Evolutionary conservation across 2,113 vertebrate genomes (phyloP).

Genomic region (Symphodus melops): DNA sequence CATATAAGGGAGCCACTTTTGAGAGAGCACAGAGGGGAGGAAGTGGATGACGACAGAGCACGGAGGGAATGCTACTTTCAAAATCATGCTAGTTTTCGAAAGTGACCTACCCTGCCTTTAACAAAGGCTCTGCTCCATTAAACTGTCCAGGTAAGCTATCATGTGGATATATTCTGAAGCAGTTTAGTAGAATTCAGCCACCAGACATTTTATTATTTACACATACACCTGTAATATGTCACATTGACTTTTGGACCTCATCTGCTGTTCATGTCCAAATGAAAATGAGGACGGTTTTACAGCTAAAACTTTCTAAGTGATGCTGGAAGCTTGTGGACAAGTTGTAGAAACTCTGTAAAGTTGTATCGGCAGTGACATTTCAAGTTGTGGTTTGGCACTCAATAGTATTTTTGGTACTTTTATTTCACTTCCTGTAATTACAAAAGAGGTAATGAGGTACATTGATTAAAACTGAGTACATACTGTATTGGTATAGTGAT

Average conservation of each 20-base stretch:
- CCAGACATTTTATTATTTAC: background rate
- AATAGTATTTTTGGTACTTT: too few relatives aligned
- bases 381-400: background rate
- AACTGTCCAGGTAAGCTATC: background rate
- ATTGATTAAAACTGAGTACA: background rate
- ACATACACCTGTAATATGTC: background rate
- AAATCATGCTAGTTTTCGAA: too few relatives aligned
- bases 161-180: background rate
- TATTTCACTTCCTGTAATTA: background rate
- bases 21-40: too few relatives aligned
- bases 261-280: too few relatives aligned
- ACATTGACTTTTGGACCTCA: background rate
- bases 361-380: background rate
- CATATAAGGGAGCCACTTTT: too few relatives aligned
- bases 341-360: background rate
- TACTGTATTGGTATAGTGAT: background rate
- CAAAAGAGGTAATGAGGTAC: background rate
- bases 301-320: background rate
- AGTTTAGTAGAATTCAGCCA: slow-evolving; percentile 4
- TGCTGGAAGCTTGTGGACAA: too few relatives aligned
- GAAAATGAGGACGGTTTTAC: background rate
- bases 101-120: too few relatives aligned
- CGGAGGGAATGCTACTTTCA: too few relatives aligned
- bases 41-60: too few relatives aligned
- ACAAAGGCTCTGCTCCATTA: background rate